These are phyloP conservation scores for Monomorium pharaonis DNA, from an alignment of 1,140 invertebrate genomes.

Conservation along the genomic window DNA sequence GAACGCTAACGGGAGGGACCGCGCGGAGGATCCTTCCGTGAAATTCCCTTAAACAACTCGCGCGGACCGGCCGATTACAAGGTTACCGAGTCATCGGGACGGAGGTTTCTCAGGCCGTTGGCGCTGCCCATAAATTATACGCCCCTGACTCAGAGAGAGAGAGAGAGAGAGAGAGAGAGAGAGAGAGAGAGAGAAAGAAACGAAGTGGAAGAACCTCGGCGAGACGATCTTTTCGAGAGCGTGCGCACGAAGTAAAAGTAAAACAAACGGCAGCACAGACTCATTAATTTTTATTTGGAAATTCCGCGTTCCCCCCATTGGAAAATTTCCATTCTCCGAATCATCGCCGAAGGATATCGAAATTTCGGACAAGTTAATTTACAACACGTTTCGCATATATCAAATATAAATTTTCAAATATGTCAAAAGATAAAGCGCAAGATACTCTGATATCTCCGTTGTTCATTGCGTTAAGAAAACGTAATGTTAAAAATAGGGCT, in stretches of 20 bases:
- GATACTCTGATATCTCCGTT: neutral
- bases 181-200: slow-evolving; percentile 9
- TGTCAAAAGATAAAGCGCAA: neutral
- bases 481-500: too few species aligned
- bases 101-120: slow-evolving; percentile 48
- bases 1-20: slow-evolving; percentile 46
- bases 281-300: neutral
- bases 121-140: slow-evolving; percentile 43
- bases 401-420: neutral
- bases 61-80: slow-evolving; percentile 39
- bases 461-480: too few species aligned
- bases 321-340: too few species aligned
- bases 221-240: neutral
- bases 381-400: neutral
- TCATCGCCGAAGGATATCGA: neutral
- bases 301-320: neutral
- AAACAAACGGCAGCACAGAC: neutral
- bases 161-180: neutral
- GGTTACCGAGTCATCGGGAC: slow-evolving; percentile 59
- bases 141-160: neutral
- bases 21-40: slow-evolving; percentile 29
- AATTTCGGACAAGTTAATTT: neutral
- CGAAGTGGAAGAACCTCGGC: neutral
- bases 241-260: neutral
- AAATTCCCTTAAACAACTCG: slow-evolving; percentile 24